Evolutionary conservation across 2,797 vertebrate species (phyloP).

Genomic region (Halcyon leucocephala): DNA sequence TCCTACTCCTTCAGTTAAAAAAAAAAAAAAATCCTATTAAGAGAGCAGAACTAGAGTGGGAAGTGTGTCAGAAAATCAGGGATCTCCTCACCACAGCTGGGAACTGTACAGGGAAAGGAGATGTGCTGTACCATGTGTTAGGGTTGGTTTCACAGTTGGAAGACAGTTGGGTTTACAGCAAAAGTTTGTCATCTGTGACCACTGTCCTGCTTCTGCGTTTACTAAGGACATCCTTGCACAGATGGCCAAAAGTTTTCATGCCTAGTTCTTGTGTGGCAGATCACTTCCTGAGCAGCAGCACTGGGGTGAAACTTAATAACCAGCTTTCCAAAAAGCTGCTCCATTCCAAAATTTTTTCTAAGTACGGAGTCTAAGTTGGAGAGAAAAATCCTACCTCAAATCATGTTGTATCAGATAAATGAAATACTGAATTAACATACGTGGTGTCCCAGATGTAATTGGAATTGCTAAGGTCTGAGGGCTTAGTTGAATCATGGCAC

Average conservation of each 20-base stretch:
- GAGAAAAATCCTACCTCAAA: neutral
- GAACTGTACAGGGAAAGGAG: neutral
- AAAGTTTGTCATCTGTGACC: neutral
- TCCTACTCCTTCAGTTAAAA: neutral
- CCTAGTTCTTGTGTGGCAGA: neutral
- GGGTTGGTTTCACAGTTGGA: neutral
- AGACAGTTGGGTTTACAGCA: neutral
- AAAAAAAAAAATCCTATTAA: neutral
- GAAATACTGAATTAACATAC: neutral
- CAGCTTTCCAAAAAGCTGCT: neutral
- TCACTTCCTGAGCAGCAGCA: neutral
- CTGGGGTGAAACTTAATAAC: neutral
- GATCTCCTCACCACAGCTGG: neutral
- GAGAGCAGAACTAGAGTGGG: neutral
- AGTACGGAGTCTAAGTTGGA: neutral
- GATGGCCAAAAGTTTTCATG: neutral
- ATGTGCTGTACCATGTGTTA: neutral
- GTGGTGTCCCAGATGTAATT: neutral
- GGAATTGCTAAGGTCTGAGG: neutral
- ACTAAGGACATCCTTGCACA: neutral
- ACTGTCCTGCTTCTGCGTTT: neutral
- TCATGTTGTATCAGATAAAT: neutral
- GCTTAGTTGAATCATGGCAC: neutral
- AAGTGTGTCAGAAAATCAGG: neutral
- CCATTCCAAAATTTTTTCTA: neutral